Percentiles rank a stretch among this genome's conserved stretches.
phyloP scores from a whole-genome alignment of 1,140 invertebrate species.

The Drosophila orena region DNA sequence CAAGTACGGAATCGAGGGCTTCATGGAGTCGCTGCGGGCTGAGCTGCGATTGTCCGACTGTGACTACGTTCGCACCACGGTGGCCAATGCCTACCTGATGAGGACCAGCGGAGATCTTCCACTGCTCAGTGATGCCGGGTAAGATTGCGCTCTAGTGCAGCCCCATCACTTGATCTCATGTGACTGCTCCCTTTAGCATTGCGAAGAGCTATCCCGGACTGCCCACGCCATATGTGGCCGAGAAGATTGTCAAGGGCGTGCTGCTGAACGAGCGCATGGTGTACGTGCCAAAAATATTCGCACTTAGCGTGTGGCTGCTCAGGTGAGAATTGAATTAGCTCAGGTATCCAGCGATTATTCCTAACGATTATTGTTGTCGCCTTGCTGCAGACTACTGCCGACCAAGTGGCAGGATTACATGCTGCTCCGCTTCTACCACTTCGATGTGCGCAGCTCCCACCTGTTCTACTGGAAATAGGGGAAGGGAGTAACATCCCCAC shows the following conservation, averaged over 20 bases:
- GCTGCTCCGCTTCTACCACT: conserved; percentile 74
- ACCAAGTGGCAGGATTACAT: conserved; percentile 84
- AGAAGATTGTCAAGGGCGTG: conserved; percentile 77
- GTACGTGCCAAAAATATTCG: conserved; percentile 83
- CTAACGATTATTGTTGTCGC: conserved; percentile 11
- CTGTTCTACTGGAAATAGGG: conserved; percentile 77
- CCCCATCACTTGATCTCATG: conserved; percentile 15
- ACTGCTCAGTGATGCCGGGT: conserved; percentile 79
- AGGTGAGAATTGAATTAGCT: conserved; percentile 56
- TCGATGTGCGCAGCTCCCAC: conserved; percentile 76
- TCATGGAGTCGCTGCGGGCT: conserved; percentile 74
- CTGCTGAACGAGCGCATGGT: conserved; percentile 77
- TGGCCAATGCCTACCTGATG: conserved; percentile 80
- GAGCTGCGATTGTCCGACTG: conserved; percentile 76
- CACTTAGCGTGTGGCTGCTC: conserved; percentile 78
- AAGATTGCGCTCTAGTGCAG: conserved; percentile 4
- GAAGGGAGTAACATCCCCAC: neutral
- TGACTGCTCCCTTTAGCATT: conserved; percentile 47
- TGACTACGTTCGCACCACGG: conserved; percentile 78
- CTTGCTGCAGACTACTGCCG: conserved; percentile 61
- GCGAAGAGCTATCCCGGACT: conserved; percentile 78
- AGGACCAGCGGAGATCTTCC: conserved; percentile 79
- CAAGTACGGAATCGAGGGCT: conserved; percentile 81
- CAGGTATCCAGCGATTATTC: neutral
- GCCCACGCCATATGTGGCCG: conserved; percentile 76